Evolutionary conservation across 2,888 invertebrate species (phyloP), one percentile per base, ranked within the genome.

Genomic region (Atethmia centrago): DNA sequence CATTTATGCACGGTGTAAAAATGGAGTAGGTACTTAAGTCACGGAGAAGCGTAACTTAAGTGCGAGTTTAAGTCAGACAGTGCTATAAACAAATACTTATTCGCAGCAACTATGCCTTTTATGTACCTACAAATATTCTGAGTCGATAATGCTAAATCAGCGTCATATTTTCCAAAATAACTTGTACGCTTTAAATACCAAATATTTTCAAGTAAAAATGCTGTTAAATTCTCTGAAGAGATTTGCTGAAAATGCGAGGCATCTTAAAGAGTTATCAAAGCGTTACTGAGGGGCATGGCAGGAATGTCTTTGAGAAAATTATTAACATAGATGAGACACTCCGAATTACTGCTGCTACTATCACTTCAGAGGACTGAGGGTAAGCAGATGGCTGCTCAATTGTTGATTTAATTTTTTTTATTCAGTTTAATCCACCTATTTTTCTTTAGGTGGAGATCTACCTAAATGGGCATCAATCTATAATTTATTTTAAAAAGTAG

Each of bases 271-370:
- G 94, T 95, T 95, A 95, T 91, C 93, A 95, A 94, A 95, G 95
- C 94, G 91, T 90, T 89, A 89, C 91, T 86, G 82, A 85, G 88
- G 84, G 82, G 83, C 78, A 86, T 85, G 84, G 58, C 79, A 71
- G 88, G 95, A 95, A 96, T 96, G 91, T 93, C 93, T 95, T 95
- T 95, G 94, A 90, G 89, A 87, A 93, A 94, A 94, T 95, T 90
- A 92, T 92, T 93, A 82, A 89, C 92, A 93, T 93, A 87, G 90
- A 84, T 88, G 85, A 81, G 88, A 92, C 91, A 89, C 88, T 90
- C 90, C 89, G 92, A 90, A 93, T 94, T 91, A 82, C 83, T 79
- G 75, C 88, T 91, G 90, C 73, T 82, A 88, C 88, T 88, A 89
- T 88, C 88, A 90, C 85, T 87, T 77, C n/a, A 40, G 56, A 64